Evolutionary conservation across 2,888 invertebrate genomes (phyloP).

Genomic region (Resseliella maxima): DNA sequence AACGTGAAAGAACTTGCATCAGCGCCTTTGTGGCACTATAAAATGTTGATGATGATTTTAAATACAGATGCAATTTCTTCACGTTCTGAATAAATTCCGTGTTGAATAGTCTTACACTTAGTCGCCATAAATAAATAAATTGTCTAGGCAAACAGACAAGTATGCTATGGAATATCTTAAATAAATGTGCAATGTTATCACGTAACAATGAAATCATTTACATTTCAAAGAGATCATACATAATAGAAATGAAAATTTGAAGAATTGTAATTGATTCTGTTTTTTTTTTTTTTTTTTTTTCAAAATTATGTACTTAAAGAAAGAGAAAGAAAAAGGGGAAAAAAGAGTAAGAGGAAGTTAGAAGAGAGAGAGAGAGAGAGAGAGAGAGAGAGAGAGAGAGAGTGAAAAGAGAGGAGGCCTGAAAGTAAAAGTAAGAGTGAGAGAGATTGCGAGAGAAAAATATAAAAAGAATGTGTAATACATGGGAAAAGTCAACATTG

Average conservation of each 20-base stretch:
- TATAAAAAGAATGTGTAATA: neutral
- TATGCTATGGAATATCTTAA: neutral
- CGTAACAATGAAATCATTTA: slow-evolving; percentile 2
- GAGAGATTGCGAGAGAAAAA: too few relatives aligned
- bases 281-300: too few relatives aligned
- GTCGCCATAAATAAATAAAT: neutral
- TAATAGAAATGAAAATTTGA: neutral
- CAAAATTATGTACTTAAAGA: too few relatives aligned
- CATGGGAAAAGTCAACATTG: slow-evolving; percentile 9
- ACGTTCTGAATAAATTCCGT: too few relatives aligned
- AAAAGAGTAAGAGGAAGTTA: neutral
- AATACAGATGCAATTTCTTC: too few relatives aligned
- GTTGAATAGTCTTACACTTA: too few relatives aligned
- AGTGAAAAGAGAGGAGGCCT: too few relatives aligned
- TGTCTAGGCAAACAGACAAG: neutral
- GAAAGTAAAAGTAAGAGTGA: too few relatives aligned
- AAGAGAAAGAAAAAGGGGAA: neutral
- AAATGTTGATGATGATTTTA: too few relatives aligned
- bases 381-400: neutral
- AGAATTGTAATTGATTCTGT: neutral
- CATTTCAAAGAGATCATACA: slow-evolving; percentile 18
- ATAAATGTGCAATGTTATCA: neutral
- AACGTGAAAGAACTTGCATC: too few relatives aligned
- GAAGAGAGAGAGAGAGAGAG: too few relatives aligned
- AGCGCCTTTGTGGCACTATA: too few relatives aligned